Conservation (phyloP, 35 echinoderm and acorn worm genomes). For the Lytechinus variegatus region DNA sequence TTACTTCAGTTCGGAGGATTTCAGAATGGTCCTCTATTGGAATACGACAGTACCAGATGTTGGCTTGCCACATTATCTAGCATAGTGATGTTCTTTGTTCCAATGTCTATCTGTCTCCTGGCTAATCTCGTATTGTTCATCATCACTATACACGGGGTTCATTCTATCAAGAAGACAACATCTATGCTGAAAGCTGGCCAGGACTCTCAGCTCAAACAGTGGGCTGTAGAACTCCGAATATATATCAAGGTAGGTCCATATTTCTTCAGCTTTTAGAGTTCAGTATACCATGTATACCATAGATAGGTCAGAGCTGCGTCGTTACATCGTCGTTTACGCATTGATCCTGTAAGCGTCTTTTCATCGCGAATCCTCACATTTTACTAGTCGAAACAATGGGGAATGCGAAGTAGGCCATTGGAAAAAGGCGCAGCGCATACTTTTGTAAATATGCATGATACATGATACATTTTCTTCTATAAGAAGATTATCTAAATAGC, state of each 20-base stretch:
- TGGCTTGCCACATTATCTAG: neutral
- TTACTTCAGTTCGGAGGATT: neutral
- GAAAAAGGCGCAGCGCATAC: too few species aligned
- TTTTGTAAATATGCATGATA: too few species aligned
- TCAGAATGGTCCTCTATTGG: neutral
- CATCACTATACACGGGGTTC: neutral
- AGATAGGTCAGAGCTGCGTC: too few species aligned
- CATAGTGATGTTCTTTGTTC: constrained; percentile 10
- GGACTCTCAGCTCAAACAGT: neutral
- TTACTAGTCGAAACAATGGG: too few species aligned
- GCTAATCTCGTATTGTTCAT: neutral
- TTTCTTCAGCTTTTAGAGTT: too few species aligned
- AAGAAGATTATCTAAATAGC: too few species aligned
- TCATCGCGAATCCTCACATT: too few species aligned
- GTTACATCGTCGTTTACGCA: too few species aligned
- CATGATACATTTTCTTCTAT: too few species aligned
- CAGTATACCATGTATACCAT: too few species aligned
- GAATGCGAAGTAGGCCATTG: too few species aligned
- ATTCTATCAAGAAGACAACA: neutral
- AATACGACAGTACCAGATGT: neutral
- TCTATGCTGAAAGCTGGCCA: neutral
- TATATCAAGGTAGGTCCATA: constrained; percentile 5
- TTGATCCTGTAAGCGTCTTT: too few species aligned
- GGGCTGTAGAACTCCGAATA: neutral
- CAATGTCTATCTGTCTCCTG: neutral